Conservation (phyloP, 2,113 vertebrate species). For the Onychostoma macrolepis region DNA sequence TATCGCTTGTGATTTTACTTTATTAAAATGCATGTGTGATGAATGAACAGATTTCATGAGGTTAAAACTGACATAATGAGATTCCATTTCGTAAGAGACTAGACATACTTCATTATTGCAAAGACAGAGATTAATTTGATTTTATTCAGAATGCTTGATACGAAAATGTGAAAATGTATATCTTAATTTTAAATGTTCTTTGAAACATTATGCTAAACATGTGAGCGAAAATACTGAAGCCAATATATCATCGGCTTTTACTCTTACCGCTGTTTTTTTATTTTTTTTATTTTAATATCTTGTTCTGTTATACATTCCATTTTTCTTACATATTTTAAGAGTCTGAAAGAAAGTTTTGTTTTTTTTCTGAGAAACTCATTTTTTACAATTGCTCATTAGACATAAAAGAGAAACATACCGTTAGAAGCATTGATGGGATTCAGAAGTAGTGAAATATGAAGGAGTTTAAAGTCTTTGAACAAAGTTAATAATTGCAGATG, state of each 20-base stretch:
- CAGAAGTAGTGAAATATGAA: background rate
- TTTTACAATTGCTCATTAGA: background rate
- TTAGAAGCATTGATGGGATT: background rate
- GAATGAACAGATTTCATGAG: constrained; percentile 29
- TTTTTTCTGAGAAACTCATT: background rate
- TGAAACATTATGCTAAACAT: background rate
- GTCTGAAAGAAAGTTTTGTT: background rate
- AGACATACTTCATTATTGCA: constrained; percentile 23
- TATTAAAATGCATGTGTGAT: constrained; percentile 45
- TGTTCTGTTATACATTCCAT: background rate
- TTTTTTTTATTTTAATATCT: background rate
- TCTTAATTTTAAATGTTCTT: constrained; percentile 4
- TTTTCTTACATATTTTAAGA: background rate
- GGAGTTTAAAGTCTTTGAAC: constrained; percentile 10
- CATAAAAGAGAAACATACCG: background rate
- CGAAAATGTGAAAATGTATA: background rate
- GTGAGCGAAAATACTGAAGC: background rate
- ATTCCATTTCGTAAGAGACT: constrained; percentile 18
- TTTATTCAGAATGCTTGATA: background rate
- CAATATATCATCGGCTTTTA: background rate
- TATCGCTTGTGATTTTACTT: constrained; percentile 19
- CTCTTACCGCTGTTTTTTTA: too few relatives aligned
- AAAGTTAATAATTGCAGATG: background rate
- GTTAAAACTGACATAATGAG: constrained; percentile 41
- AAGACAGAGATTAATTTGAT: constrained; percentile 25